Evolutionary conservation across 2,797 vertebrate genomes (phyloP), one percentile per base, ranked within the genome.

Genomic region (Sebastes vulpes): DNA sequence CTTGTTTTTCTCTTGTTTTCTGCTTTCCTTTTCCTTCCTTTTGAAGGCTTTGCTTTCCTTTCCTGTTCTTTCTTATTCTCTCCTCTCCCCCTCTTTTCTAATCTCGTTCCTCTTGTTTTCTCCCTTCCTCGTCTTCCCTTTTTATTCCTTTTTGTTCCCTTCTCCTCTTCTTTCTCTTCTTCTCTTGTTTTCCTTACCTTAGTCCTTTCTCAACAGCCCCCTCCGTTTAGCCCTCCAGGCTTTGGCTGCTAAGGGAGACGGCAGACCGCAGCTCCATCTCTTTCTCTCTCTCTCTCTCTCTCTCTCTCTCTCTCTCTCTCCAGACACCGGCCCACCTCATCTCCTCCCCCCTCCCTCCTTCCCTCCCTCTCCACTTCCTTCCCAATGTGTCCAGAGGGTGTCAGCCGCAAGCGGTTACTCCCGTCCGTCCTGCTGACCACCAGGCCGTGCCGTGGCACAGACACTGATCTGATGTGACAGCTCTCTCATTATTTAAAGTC

Each of bases 401-500:
- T 93, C 89, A 87, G 89, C 85, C 83, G 50, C 78, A 65, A 84
- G 94, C 69, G 35, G 83, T 79, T 91, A 46, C 87, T 91, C 82
- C 80, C 68, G 23, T 94, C 91, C 64, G 26, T 92, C 87, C 85
- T 81, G 82, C 88, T 95, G 95, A 96, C 95, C 95, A 94, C 93
- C 92, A 91, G 87, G 92, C 88, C 84, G 77, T 83, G 79, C 76
- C 7, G 75, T 23, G 10, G 81, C 79, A 61, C 77, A 82, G 92
- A 95, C 76, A 53, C 82, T 95, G 88, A 95, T 95, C 32, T 66
- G 84, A 93, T 93, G 92, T 95, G 95, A 94, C 94, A 94, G 92
- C 86, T 89, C 90, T 91, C 94, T 95, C 94, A 96, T 96, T 96
- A 96, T 96, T 95, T 94, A 94, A 94, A 94, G 91, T 87, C 88